Conservation (phyloP, 2,797 vertebrate species). For the Champsocephalus gunnari region DNA sequence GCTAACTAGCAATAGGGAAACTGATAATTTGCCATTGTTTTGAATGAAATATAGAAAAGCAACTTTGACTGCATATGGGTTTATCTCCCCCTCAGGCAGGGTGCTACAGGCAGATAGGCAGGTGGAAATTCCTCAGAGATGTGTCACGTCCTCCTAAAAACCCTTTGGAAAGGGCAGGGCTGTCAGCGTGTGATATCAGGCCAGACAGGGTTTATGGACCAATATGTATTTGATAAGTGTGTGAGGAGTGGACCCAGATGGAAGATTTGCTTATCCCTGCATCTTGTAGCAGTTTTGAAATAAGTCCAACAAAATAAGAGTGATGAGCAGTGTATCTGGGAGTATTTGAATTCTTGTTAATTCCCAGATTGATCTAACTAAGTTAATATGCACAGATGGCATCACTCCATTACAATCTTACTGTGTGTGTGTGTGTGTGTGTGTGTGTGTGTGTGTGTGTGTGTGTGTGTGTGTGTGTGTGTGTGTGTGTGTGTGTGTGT, state of each 20-base stretch:
- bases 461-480: slow-evolving; percentile 36
- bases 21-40: neutral
- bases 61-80: slow-evolving; percentile 6
- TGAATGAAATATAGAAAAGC: slow-evolving; percentile 5
- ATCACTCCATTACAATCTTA: slow-evolving; percentile 38
- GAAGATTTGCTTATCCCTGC: neutral
- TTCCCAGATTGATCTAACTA: slow-evolving; percentile 30
- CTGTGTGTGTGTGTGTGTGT: neutral
- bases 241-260: slow-evolving; percentile 25
- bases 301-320: neutral
- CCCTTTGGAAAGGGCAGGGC: slow-evolving; percentile 63
- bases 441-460: slow-evolving; percentile 18
- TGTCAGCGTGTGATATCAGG: slow-evolving; percentile 54
- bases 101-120: slow-evolving; percentile 59
- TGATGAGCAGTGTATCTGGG: slow-evolving; percentile 23
- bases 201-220: slow-evolving; percentile 46
- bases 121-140: slow-evolving; percentile 77
- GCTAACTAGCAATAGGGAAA: neutral
- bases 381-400: slow-evolving; percentile 45
- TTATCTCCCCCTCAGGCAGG: slow-evolving; percentile 23
- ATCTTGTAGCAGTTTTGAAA: slow-evolving; percentile 27
- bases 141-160: slow-evolving; percentile 78
- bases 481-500: too few species aligned
- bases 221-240: slow-evolving; percentile 52
- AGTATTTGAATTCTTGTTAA: slow-evolving; percentile 30